A percentile compares a stretch with the other conserved stretches of the same genome.
Evolutionary conservation across 2,113 vertebrate species (phyloP).

Genomic region (Tachycineta bicolor): DNA sequence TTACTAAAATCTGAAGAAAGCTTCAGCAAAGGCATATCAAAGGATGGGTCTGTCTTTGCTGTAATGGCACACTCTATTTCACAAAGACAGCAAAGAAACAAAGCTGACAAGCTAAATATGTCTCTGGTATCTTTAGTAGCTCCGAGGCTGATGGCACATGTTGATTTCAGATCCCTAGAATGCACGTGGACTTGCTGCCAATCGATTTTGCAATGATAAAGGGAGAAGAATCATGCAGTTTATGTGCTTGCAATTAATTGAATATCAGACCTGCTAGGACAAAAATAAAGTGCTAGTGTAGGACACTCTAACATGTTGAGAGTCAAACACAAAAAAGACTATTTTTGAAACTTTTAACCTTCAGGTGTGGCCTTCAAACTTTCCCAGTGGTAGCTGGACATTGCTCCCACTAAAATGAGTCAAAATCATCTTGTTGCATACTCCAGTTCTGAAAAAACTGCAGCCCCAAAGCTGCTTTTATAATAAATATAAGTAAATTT

Average conservation of each 20-base stretch:
- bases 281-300: neutral
- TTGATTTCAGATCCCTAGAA: slow-evolving; percentile 18
- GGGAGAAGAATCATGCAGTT: neutral
- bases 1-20: slow-evolving; percentile 19
- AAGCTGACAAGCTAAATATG: slow-evolving; percentile 41
- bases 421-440: neutral
- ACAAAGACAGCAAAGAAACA: slow-evolving; percentile 28
- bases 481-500: neutral
- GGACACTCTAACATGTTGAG: neutral
- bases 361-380: neutral
- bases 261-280: neutral
- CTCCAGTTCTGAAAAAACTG: neutral
- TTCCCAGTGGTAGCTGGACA: neutral
- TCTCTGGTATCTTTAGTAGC: neutral
- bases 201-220: neutral
- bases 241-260: neutral
- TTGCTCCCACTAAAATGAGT: neutral
- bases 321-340: neutral
- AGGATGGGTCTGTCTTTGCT: slow-evolving; percentile 17
- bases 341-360: neutral
- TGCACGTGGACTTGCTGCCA: neutral
- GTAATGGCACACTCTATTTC: slow-evolving; percentile 37
- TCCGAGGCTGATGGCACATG: neutral
- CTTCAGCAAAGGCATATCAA: neutral
- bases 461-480: neutral